Base-by-base conservation (phyloP, 1,140 invertebrate species). In the Cecropterus lyciades region DNA sequence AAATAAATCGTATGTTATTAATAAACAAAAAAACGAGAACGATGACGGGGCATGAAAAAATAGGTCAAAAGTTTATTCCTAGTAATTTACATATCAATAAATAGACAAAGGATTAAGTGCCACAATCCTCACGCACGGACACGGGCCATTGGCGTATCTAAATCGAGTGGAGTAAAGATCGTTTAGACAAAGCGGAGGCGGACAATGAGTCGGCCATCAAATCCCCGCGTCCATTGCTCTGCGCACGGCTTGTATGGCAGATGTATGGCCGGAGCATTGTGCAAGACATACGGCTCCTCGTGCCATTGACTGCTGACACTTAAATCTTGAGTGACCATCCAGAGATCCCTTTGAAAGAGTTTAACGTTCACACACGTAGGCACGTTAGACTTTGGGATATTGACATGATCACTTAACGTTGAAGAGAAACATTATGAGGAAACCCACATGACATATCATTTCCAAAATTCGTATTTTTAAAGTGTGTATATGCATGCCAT, bases 191-290 rank as follows among this genome's bases (percentile, higher is more conserved):
- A 80, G 72, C 70, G 55, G 70, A 64, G 65, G 27, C 65, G 51
- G 15, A 70, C 59, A 59, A 67, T 75, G 73, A 77, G 45, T 79
- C 70, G 67, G 72, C 70, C 69, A 67, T 77, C 79, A 80, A 84
- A 84, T 84, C 81, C 81, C 72, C 60, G 40, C 46, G 66, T 55
- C 78, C 70, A 77, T 82, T 79, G 77, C 67, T 69, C 15, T 40
- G 66, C 69, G 68, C 81, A 84, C 81, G 81, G 72, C 60, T 71
- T 24, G 20, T 24, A 24, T 30, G 51, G 63, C 80, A 83, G 80
- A 81, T 83, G 80, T 74, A 76, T 77, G 67, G 48, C 57, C 69
- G 16, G 16, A 55, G n/a, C 49, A 52, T 42, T 67, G 56, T 33
- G 27, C 42, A 53, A 53, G 51, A 53, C 17, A 15, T 33, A 13